Evolutionary conservation across 2,113 vertebrate species (phyloP).

Genomic region (Pteruthius melanotis): DNA sequence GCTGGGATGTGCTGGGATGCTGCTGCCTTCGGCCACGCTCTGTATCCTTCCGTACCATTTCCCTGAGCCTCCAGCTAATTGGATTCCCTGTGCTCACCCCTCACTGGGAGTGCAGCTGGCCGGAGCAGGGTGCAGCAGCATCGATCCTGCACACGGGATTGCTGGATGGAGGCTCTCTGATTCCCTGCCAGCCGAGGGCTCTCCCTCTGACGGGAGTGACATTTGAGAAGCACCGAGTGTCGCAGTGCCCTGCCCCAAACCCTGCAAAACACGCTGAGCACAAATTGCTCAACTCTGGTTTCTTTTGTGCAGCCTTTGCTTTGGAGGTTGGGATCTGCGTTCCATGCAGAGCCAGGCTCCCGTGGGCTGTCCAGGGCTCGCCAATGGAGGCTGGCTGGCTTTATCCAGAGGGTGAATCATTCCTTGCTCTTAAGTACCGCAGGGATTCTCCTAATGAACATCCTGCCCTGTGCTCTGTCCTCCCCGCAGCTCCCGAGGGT

Average conservation of each 20-base stretch:
- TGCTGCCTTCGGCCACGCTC: not conserved
- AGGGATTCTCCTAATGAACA: not conserved
- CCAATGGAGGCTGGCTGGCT: not conserved
- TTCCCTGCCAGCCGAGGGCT: not conserved
- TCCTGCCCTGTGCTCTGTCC: not conserved
- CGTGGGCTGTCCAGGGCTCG: not conserved
- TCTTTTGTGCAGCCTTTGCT: not conserved
- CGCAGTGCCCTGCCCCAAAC: not conserved
- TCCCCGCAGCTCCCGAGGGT: not conserved
- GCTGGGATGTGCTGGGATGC: not conserved
- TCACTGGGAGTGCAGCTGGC: not conserved
- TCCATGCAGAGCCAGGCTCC: not conserved
- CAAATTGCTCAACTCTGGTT: not conserved
- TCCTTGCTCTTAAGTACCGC: not conserved
- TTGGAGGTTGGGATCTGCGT: not conserved
- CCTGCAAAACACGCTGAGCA: not conserved
- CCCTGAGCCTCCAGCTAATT: not conserved
- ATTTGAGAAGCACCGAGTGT: not conserved
- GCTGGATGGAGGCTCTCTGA: not conserved
- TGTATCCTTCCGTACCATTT: not conserved
- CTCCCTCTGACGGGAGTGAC: not conserved
- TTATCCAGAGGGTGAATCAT: not conserved
- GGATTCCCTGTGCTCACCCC: not conserved
- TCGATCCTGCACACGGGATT: not conserved
- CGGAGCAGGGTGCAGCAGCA: not conserved